Evolutionary conservation across 2,888 invertebrate genomes (phyloP).

Genomic region (Pyrocoelia pectoralis): DNA sequence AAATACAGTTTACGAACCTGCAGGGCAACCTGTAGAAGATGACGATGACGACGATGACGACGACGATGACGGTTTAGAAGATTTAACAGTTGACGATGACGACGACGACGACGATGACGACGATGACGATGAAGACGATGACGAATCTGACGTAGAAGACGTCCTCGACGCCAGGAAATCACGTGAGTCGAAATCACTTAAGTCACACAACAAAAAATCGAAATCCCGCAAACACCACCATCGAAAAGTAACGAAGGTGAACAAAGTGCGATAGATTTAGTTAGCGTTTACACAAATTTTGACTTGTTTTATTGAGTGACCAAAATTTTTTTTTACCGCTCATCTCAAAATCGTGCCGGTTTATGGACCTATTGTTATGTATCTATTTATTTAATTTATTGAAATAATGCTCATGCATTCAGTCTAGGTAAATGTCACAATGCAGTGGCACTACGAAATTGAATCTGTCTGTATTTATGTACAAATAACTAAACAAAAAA

Average conservation of each 20-base stretch:
- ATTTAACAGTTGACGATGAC: conserved; percentile 65
- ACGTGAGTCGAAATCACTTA: conserved; percentile 84
- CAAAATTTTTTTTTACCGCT: conserved; percentile 10
- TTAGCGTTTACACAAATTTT: conserved; percentile 29
- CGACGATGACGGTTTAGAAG: conserved; percentile 67
- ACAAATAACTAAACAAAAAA: conserved; percentile 25
- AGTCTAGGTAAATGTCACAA: conserved; percentile 61
- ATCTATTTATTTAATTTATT: conserved; percentile 65
- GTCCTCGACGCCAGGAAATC: conserved; percentile 75
- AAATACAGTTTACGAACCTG: conserved; percentile 40
- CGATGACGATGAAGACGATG: conserved; percentile 73
- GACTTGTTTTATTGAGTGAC: not conserved
- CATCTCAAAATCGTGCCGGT: conserved; percentile 47
- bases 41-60: conserved; percentile 58
- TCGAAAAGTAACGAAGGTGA: conserved; percentile 43
- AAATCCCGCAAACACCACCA: conserved; percentile 48
- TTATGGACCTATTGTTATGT: conserved; percentile 62
- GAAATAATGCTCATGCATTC: conserved; percentile 57
- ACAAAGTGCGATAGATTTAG: conserved; percentile 49
- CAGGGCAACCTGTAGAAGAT: conserved; percentile 51
- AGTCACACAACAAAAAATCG: conserved; percentile 54
- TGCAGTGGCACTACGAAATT: conserved; percentile 50
- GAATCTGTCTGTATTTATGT: conserved; percentile 38
- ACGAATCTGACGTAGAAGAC: conserved; percentile 72
- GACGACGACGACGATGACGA: conserved; percentile 73